Base-by-base conservation (phyloP, 2,797 vertebrate species). In the Scleropages formosus region DNA sequence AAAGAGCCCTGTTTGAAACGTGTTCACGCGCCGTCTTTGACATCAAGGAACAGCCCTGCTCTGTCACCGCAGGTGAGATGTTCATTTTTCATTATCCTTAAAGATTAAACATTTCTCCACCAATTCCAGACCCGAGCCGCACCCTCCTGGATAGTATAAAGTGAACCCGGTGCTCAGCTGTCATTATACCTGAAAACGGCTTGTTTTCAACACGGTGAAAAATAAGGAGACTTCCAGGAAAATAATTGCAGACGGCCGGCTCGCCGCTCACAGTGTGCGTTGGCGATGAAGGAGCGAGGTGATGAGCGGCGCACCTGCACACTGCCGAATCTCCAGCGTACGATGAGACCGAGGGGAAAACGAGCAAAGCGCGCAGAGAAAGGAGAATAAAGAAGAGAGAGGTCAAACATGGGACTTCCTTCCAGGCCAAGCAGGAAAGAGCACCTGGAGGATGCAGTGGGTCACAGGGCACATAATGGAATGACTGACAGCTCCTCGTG, bases 401-500 rank as follows among this genome's bases (percentile, higher is more conserved):
- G 15, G 64, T 10, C 39, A 20, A 15, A 67, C 8, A 6, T n/a
- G 18, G 4, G 18, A 39, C 31, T 31, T 39, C 53, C 18, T 61
- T 18, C 3, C 16, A 22, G 18, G 20, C 31, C 31, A 61, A 6
- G 9, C 18, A n/a, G 47, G 7, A 22, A 7, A n/a, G 49, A 56
- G 9, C 20, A n/a, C 47, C 12, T 13, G 13, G 72, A 18, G 44
- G 75, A 68, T 76, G 56, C 74, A 78, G 70, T 78, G 70, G 75
- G 82, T 78, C 72, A 74, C 18, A 18, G 51, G 69, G 61, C 49
- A 72, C 27, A 12, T 24, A 75, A 80, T 78, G 62, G 75, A 82
- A 82, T 86, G 86, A 87, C 82, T 88, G 86, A 70, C 86, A 87
- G 83, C 62, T 63, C 78, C 75, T 81, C 72, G 79, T 26, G 81